Base-by-base conservation (phyloP, 2,797 vertebrate genomes). In the Enoplosus armatus region DNA sequence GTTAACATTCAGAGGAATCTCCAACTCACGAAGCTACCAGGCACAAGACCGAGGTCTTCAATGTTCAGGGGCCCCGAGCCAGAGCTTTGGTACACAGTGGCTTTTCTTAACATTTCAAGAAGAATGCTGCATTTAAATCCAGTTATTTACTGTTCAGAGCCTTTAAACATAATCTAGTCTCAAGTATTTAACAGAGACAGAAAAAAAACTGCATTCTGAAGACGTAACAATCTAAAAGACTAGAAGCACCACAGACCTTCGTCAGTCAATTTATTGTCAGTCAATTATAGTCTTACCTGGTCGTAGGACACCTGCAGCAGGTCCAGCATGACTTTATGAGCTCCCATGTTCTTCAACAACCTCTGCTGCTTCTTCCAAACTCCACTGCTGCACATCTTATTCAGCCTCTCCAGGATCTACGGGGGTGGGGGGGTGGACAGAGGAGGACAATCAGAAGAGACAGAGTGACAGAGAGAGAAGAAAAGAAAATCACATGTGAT, bases 241-340 rank as follows among this genome's bases (percentile, higher is more conserved):
- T 27, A 14, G 26, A 68, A 22, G 20, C 10, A 9, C 29, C 22
- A 5, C 31, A 2, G 14, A 66, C 24, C 31, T 64, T 16, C 20
- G 33, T 48, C n/a, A 4, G 15, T 29, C 51, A 29, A n/a, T n/a
- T n/a, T n/a, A n/a, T n/a, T n/a, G n/a, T n/a, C n/a, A n/a, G n/a
- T n/a, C n/a, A n/a, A n/a, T n/a, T n/a, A n/a, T n/a, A n/a, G n/a
- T 22, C 82, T 85, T 0, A 94, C 94, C 90, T 89, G 65, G 86
- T 94, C 93, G 2, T 94, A 94, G 77, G 98, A 97, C 58, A 99
- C 96, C 93, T 99, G 98, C 89, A 99, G 95, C 80, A 99, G 95
- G 89, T 99, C 98, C 95, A 99, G 90, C 98, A 99, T 98, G 90
- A 99, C 98, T 86, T 99, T 99, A 91, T 99, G 98, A 66, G 98